Base-by-base conservation (phyloP, 2,888 invertebrate species). In the Lithophane ornitopus region DNA sequence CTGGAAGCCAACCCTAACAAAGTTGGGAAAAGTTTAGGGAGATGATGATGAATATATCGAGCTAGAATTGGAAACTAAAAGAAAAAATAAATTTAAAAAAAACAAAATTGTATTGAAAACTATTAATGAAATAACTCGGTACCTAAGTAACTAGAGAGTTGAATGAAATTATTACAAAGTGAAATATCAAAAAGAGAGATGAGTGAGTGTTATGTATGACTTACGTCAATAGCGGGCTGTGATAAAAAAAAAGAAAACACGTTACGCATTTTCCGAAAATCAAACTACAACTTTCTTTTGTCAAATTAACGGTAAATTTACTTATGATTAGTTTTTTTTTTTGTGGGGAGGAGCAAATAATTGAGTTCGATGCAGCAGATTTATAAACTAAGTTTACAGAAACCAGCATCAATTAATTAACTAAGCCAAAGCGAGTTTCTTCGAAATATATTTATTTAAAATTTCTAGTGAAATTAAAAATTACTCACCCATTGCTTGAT, bases 401-500 rank as follows among this genome's bases (percentile, higher is more conserved):
- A 28, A 65, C 19, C 12, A 44, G 28, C 6, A 3, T 26, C 1
- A 44, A 3, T n/a, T 14, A 72, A 19, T 44, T 19, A 46, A 26
- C 0, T 3, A 56, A 44, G 28, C n/a, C 22, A 3, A 16, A 58
- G 49, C 49, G 11, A 52, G 7, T 44, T 19, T 70, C 19, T 34
- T 34, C 28, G 2, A 68, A 56, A 39, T 7, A 22, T 52, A 28
- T 28, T 22, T 26, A 22, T n/a, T 8, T n/a, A 19, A 6, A 61
- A 8, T 26, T 8, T n/a, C 4, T 44, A 63, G 2, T 26, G 0
- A 59, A 11, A 34, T 28, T 44, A 0, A 54, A 54, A 19, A 9
- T 41, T 28, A 89, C 94, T 93, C 78, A 96, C 96, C 95, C 97
- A 94, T 95, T 97, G 94, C 92, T 90, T 0, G 94, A 88, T 14